Base-by-base conservation (phyloP, 2,113 vertebrate species). In the Protomyctophum bolini region DNA sequence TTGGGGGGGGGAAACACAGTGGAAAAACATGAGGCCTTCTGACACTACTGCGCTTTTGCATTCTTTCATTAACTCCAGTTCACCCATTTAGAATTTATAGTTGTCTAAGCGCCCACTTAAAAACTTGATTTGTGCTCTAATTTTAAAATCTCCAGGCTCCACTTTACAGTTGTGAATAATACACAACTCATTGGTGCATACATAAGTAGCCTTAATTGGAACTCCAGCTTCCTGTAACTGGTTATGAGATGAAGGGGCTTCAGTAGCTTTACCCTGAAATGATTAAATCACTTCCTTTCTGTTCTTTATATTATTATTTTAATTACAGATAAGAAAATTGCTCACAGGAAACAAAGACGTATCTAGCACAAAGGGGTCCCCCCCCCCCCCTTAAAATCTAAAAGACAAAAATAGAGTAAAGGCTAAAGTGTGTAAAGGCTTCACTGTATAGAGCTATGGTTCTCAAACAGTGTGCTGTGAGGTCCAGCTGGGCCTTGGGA, bases 1-100 rank as follows among this genome's bases (percentile, higher is more conserved):
- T 56, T 9, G 41, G 48, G 41, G 11, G 11, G 0, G 1, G 45
- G 45, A 6, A 45, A 41, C 3, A n/a, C 6, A 29, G 11, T 7
- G 29, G 10, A 9, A 8, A 62, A n/a, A 76, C 15, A 45, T 70
- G 50, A 56, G 47, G 49, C 8, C n/a, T 68, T 50, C 58, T 21
- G 21, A 7, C 29, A 56, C 14, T 49, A 6, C 28, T 21, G 11
- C 11, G 3, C 1, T 54, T 54, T 54, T 41, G 33, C 51, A 54
- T 1, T 57, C 7, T 54, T 63, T 9, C 41, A 7, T 28, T 59
- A 41, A 12, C n/a, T 2, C 12, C 11, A 12, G 11, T 54, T n/a
- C 10, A n/a, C 10, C 49, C 49, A 50, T 8, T 50, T 8, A 41
- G 8, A 50, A 7, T 50, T 50, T 50, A 50, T 10, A 50, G 49